These are phyloP conservation scores for Sisyra terminalis DNA, from an alignment of 2,888 invertebrate genomes.

Conservation along the genomic window DNA sequence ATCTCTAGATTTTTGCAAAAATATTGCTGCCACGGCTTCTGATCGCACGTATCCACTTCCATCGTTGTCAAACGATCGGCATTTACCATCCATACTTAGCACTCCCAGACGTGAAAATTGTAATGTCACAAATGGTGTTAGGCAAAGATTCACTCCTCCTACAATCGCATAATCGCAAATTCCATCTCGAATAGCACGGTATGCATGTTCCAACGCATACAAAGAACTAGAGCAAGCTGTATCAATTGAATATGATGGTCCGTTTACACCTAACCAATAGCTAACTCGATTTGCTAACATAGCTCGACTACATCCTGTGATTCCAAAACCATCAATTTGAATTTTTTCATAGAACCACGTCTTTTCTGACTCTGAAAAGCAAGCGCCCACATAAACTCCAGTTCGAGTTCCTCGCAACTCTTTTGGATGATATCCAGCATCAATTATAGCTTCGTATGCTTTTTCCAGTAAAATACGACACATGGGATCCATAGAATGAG, in stretches of 20 bases:
- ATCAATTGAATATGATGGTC: slow-evolving; percentile 78
- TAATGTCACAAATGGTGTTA: slow-evolving; percentile 76
- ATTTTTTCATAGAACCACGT: slow-evolving; percentile 54
- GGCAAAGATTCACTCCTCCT: slow-evolving; percentile 68
- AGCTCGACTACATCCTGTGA: slow-evolving; percentile 8
- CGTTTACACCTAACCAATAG: slow-evolving; percentile 72
- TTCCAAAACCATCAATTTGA: slow-evolving; percentile 30
- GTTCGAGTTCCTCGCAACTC: slow-evolving; percentile 53
- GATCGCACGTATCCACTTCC: slow-evolving; percentile 74
- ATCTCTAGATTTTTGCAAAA: slow-evolving; percentile 46
- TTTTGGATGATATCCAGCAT: slow-evolving; percentile 49
- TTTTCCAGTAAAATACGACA: slow-evolving; percentile 40
- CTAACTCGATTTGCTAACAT: slow-evolving; percentile 64
- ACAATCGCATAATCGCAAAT: slow-evolving; percentile 82
- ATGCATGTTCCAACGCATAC: slow-evolving; percentile 71
- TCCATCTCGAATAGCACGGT: slow-evolving; percentile 56
- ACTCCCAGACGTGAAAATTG: slow-evolving; percentile 72
- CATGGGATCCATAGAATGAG: slow-evolving; percentile 36
- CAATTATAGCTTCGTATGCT: slow-evolving; percentile 39
- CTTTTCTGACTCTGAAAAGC: slow-evolving; percentile 61
- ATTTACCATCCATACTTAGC: slow-evolving; percentile 68
- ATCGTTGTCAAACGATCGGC: slow-evolving; percentile 78
- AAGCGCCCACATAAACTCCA: slow-evolving; percentile 66
- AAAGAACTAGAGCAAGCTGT: slow-evolving; percentile 92
- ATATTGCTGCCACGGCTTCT: slow-evolving; percentile 54